Percentiles rank a stretch among this genome's conserved stretches.
phyloP scores from a whole-genome alignment of 2,113 vertebrate genomes.

The Muntiacus muntjak region DNA sequence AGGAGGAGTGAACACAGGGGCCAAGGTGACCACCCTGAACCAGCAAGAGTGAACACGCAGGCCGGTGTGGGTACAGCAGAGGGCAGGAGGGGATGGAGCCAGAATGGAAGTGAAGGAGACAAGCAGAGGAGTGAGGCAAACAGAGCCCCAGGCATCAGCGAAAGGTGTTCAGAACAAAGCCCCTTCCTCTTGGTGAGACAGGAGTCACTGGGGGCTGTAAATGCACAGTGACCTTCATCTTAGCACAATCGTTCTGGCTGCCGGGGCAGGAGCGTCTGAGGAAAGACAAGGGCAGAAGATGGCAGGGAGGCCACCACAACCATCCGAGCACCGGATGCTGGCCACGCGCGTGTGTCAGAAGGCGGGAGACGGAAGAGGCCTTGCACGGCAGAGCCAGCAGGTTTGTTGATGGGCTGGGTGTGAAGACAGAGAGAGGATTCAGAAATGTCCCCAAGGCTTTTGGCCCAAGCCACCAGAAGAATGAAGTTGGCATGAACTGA shows the following conservation, averaged over 20 bases:
- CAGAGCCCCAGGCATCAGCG: accelerated
- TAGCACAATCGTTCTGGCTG: not conserved
- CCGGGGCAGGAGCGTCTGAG: accelerated
- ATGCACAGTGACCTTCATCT: not conserved
- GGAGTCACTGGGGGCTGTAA: not conserved
- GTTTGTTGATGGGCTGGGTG: accelerated
- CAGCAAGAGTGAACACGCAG: not conserved
- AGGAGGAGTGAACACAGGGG: no score
- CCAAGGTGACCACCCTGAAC: no score
- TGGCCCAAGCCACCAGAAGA: not conserved
- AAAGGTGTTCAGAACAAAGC: not conserved
- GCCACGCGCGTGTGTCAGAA: accelerated
- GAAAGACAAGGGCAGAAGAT: not conserved
- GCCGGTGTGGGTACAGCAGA: not conserved
- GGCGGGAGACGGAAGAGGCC: accelerated
- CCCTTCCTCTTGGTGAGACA: not conserved
- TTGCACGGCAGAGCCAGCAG: not conserved
- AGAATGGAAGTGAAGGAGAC: not conserved
- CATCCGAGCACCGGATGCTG: accelerated
- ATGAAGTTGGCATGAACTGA: not conserved
- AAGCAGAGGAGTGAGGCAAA: no score
- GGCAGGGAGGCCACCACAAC: accelerated
- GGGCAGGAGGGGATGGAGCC: no score
- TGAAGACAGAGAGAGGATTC: not conserved
- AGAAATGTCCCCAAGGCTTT: not conserved